Evolutionary conservation across 1,140 invertebrate species (phyloP), one percentile per base, ranked within the genome.

Genomic region (Saccostrea echinata): DNA sequence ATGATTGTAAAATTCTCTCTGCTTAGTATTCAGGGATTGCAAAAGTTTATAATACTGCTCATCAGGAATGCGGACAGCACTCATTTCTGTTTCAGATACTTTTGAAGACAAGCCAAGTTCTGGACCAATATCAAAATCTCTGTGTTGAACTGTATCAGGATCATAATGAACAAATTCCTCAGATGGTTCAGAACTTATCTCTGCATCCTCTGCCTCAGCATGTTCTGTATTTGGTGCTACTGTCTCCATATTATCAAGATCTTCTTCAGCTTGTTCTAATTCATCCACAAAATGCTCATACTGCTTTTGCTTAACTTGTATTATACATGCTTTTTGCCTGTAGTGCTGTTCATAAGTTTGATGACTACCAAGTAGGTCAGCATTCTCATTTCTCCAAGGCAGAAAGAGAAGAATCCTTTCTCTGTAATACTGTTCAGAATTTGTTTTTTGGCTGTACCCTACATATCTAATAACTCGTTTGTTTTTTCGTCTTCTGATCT

Each of bases 331-430:
- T n/a, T 68, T 84, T 35, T n/a, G n/a, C 51, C 27, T 57, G 21
- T 27, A 86, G n/a, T 82, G 71, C 33, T 30, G 21, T 61, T 86
- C 86, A 33, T 80, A 88, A 35, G 87, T 81, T 8, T 55, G 30
- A 27, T 27, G 52, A 13, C 51, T 51, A 11, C 52, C n/a, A 52
- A 80, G 12, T 16, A 85, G 27, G 33, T 88, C 87, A 55, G 1
- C 21, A 12, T 35, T 11, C 53, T 88, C 87, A 88, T 88, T 88
- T 57, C 83, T 76, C 83, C 83, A 88, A 27, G 83, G 87, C 35
- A 80, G 61, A 61, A 84, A 88, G 51, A 88, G 71, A 11, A 88
- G 21, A 18, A 88, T 13, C 35, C 51, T 30, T 35, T 88, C 83
- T 81, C 87, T 84, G 57, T 81, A 88, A 33, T 52, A 88, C 18